A percentile compares a stretch with the other conserved stretches of the same genome.
phyloP scores from a whole-genome alignment of 2,797 vertebrate species.

The Valencia hispanica region DNA sequence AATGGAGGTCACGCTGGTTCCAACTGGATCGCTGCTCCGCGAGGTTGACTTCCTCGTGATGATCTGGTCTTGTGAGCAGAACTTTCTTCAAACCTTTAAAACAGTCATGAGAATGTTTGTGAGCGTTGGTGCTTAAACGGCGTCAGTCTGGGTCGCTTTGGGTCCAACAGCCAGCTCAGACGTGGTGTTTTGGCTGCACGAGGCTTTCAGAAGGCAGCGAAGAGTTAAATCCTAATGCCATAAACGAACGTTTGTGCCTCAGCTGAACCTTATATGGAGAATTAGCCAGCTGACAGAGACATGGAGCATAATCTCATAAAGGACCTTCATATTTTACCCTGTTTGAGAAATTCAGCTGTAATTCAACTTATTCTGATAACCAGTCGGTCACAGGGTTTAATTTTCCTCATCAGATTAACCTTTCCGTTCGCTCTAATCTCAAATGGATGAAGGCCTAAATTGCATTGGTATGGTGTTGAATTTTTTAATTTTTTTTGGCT shows the following conservation, averaged over 20 bases:
- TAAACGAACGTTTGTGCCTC: conserved; percentile 17
- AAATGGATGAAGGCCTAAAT: conserved; percentile 12
- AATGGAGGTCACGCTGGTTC: neutral
- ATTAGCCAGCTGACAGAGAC: conserved; percentile 29
- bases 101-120: neutral
- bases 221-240: conserved; percentile 10
- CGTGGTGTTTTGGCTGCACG: neutral
- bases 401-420: conserved; percentile 44
- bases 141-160: neutral
- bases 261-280: conserved; percentile 17
- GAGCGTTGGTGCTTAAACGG: neutral
- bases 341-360: conserved; percentile 34
- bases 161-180: neutral
- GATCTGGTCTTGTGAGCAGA: no score
- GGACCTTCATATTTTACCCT: conserved; percentile 28
- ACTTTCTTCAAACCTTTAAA: neutral
- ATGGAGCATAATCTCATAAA: conserved; percentile 49
- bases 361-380: conserved; percentile 41
- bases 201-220: neutral
- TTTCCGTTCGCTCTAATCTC: conserved; percentile 13
- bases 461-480: conserved; percentile 2
- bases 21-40: neutral
- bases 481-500: no score
- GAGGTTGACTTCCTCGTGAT: neutral
- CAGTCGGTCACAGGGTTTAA: conserved; percentile 48